These are phyloP conservation scores for Anarrhichthys ocellatus DNA, from an alignment of 2,113 vertebrate genomes.

Conservation along the genomic window DNA sequence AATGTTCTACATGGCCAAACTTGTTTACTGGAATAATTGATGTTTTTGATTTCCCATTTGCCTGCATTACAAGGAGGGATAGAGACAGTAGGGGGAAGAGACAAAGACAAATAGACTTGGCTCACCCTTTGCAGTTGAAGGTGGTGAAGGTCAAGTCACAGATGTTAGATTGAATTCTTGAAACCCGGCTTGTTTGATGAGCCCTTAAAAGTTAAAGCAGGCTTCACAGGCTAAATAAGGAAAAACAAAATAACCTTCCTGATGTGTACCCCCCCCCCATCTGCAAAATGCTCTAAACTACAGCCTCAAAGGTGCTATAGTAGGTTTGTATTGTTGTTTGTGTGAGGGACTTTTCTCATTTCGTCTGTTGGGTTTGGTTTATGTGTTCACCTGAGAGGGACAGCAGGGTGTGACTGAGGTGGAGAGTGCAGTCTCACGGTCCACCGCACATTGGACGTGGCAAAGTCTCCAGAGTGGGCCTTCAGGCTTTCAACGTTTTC, in stretches of 20 bases:
- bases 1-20: slow-evolving; percentile 83
- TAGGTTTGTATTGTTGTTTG: slow-evolving; percentile 17
- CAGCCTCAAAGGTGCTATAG: slow-evolving; percentile 3
- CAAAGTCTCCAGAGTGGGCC: slow-evolving; percentile 52
- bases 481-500: slow-evolving; percentile 36
- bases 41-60: slow-evolving; percentile 72
- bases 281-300: not conserved
- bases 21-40: slow-evolving; percentile 80
- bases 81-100: not conserved
- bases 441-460: slow-evolving; percentile 59
- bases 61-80: slow-evolving; percentile 31
- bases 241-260: not conserved
- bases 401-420: slow-evolving; percentile 68
- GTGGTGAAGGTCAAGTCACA: slow-evolving; percentile 39
- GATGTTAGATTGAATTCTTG: slow-evolving; percentile 43
- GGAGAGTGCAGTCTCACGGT: slow-evolving; percentile 60
- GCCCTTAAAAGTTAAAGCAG: slow-evolving; percentile 23
- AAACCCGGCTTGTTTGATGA: slow-evolving; percentile 30
- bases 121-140: slow-evolving; percentile 7
- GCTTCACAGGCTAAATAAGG: not conserved
- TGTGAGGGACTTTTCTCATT: slow-evolving; percentile 30
- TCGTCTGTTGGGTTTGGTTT: slow-evolving; percentile 44
- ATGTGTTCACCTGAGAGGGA: slow-evolving; percentile 69
- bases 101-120: not conserved
- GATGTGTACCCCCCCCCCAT: not conserved